phyloP scores from a whole-genome alignment of 2,113 vertebrate genomes.

The Mastomys coucha region DNA sequence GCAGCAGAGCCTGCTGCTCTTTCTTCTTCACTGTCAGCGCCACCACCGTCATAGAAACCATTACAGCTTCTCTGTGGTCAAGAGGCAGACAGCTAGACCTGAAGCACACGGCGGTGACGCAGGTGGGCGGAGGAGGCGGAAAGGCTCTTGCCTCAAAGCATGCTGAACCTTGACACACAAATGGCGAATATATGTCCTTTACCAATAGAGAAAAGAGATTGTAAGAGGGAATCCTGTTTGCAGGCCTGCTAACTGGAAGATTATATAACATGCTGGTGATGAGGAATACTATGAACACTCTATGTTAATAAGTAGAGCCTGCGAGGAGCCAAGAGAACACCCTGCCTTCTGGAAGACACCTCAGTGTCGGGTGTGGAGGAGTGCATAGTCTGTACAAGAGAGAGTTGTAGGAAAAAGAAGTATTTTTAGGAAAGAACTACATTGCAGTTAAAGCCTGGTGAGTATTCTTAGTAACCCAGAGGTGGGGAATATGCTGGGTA shows the following conservation, averaged over 20 bases:
- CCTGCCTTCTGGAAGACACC: neutral
- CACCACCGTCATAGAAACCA: neutral
- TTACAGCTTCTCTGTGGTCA: neutral
- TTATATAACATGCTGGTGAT: neutral
- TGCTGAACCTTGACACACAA: neutral
- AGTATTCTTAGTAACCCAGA: conserved; percentile 28
- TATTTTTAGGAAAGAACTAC: conserved; percentile 53
- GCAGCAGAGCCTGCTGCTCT: neutral
- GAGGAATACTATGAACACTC: neutral
- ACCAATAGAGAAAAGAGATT: neutral
- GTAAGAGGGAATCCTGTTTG: neutral
- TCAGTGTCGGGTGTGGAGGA: neutral
- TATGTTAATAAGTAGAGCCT: neutral
- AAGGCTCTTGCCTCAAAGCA: neutral
- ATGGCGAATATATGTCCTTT: neutral
- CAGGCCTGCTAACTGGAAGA: neutral
- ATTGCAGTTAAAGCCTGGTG: neutral
- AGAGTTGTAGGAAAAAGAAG: neutral
- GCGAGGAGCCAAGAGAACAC: neutral
- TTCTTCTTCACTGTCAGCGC: neutral
- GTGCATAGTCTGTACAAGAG: neutral
- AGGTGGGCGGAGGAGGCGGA: neutral
- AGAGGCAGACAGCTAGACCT: neutral
- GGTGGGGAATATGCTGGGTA: neutral
- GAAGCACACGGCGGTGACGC: neutral